Conservation (phyloP, 2,113 vertebrate species). For the Ameiurus melas region DNA sequence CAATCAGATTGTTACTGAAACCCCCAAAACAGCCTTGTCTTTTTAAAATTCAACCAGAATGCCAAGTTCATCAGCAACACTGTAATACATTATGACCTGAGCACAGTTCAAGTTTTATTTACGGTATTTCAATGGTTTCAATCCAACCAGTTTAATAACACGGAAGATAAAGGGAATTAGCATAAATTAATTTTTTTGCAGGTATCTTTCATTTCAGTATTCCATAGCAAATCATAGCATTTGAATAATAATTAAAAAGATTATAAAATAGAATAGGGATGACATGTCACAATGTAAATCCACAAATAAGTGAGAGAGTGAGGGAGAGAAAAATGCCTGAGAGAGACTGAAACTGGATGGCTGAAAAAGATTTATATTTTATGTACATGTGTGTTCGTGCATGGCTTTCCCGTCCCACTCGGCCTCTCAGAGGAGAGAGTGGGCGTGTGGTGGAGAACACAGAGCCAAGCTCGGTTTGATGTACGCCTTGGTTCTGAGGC, state of each 20-base stretch:
- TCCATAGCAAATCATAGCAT: conserved; percentile 41
- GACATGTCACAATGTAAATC: conserved; percentile 25
- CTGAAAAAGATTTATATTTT: conserved; percentile 26
- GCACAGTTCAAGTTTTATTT: conserved; percentile 11
- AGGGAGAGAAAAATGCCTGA: conserved; percentile 8
- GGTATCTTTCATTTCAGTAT: conserved; percentile 39
- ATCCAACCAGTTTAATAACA: conserved; percentile 17
- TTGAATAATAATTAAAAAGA: conserved; percentile 50
- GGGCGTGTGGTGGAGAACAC: conserved; percentile 22
- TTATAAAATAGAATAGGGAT: conserved; percentile 6
- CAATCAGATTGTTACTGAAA: neutral
- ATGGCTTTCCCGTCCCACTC: conserved; percentile 17
- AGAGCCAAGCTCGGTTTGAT: conserved; percentile 33
- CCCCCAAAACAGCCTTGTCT: neutral
- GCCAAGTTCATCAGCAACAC: neutral
- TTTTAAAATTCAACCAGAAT: conserved; percentile 12
- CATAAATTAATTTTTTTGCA: conserved; percentile 39
- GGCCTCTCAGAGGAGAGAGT: conserved; percentile 24
- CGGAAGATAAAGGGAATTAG: conserved; percentile 33
- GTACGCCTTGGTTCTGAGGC: conserved; percentile 33
- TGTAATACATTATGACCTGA: neutral
- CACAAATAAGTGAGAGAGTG: neutral
- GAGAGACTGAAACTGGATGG: conserved; percentile 10
- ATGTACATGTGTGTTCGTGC: conserved; percentile 30
- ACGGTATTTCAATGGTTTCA: conserved; percentile 19